These are phyloP conservation scores for Glyptemys insculpta DNA, from an alignment of 2,797 vertebrate genomes.

Conservation along the genomic window DNA sequence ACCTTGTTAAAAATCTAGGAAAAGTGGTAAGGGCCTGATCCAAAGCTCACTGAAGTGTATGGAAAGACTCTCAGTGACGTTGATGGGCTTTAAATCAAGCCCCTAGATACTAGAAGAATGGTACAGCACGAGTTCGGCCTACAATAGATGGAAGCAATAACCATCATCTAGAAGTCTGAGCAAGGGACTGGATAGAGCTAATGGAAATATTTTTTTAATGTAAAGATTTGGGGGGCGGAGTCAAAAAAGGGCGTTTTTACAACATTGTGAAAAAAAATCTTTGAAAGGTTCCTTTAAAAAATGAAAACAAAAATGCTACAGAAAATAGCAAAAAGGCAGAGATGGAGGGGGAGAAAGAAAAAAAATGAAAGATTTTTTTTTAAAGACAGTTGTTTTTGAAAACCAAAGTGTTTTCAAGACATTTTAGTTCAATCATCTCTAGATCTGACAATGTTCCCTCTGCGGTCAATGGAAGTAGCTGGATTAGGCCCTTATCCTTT, in stretches of 20 bases:
- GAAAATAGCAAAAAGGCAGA: neutral
- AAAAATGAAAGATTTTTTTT: neutral
- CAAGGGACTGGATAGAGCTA: neutral
- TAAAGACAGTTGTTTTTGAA: neutral
- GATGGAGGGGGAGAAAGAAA: neutral
- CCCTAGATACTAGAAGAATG: neutral
- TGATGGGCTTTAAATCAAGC: neutral
- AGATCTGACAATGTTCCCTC: neutral
- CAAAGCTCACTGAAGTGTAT: neutral
- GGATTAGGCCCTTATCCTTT: neutral
- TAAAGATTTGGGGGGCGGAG: neutral
- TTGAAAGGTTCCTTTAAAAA: neutral
- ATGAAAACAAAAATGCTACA: neutral
- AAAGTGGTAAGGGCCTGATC: neutral
- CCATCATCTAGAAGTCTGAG: neutral
- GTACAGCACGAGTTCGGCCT: neutral
- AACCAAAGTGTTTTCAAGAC: neutral
- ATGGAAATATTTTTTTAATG: neutral
- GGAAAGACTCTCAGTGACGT: no score
- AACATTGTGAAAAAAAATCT: neutral
- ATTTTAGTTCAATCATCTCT: neutral
- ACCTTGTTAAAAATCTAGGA: neutral
- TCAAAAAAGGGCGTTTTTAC: neutral
- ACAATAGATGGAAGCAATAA: neutral
- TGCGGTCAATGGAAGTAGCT: fast-evolving